Evolutionary conservation across 2,113 vertebrate species (phyloP).

Genomic region (Gallinago undulata): DNA sequence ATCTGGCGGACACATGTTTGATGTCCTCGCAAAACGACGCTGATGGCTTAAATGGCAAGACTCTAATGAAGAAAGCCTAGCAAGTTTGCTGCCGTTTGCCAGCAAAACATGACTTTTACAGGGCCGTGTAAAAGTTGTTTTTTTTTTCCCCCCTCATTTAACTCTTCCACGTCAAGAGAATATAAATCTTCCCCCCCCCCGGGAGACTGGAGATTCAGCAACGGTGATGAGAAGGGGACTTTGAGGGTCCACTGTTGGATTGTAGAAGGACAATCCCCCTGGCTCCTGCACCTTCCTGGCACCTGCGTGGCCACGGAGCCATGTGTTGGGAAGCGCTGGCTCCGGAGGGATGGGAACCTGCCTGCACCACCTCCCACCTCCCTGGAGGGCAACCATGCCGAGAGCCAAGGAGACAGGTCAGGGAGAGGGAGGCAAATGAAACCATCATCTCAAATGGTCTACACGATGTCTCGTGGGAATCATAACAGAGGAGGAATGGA

Average conservation of each 20-base stretch:
- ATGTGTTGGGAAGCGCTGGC: background rate
- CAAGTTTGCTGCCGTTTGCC: slow-evolving; percentile 74
- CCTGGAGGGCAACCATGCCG: background rate
- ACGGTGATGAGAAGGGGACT: background rate
- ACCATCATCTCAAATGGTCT: background rate
- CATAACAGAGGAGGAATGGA: background rate
- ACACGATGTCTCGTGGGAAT: background rate
- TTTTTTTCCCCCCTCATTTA: slow-evolving; percentile 16
- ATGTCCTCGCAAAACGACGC: slow-evolving; percentile 72
- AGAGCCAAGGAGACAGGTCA: background rate
- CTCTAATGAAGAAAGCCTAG: slow-evolving; percentile 77
- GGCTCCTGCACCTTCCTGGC: background rate
- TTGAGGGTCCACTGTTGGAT: background rate
- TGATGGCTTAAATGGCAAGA: slow-evolving; percentile 76
- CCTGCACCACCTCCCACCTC: background rate
- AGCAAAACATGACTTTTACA: slow-evolving; percentile 73
- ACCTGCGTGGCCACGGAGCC: background rate
- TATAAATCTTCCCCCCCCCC: slow-evolving; percentile 12
- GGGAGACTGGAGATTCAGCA: background rate
- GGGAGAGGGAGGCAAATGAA: slow-evolving; percentile 38
- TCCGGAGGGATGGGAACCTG: background rate
- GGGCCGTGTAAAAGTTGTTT: slow-evolving; percentile 49
- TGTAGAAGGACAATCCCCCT: background rate
- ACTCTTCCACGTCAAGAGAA: slow-evolving; percentile 45
- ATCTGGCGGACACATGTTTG: slow-evolving; percentile 90